phyloP scores from a whole-genome alignment of 2,113 vertebrate genomes.

The Steatornis caripensis region DNA sequence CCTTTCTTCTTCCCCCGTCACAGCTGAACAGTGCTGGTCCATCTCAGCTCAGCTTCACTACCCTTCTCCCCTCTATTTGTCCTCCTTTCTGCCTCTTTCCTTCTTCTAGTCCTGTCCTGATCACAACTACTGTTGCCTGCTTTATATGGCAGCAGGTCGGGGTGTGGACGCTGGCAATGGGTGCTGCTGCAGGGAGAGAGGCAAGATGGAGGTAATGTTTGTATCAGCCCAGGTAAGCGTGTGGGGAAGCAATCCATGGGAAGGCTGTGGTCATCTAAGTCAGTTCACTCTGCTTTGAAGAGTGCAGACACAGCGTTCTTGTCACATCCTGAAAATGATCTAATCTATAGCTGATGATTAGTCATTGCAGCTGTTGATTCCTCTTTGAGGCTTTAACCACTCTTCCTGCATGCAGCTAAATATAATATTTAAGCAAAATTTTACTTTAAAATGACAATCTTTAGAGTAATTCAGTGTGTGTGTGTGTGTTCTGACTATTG shows the following conservation, averaged over 20 bases:
- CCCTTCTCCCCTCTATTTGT: neutral
- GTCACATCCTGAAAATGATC: neutral
- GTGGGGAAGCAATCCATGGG: neutral
- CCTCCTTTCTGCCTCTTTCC: neutral
- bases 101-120: neutral
- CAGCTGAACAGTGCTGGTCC: neutral
- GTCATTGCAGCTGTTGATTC: neutral
- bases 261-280: neutral
- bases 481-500: neutral
- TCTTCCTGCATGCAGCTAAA: neutral
- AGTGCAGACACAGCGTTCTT: neutral
- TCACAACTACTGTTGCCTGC: neutral
- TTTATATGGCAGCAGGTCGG: neutral
- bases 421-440: neutral
- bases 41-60: neutral
- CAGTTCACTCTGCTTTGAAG: neutral
- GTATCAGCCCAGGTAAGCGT: neutral
- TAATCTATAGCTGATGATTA: neutral
- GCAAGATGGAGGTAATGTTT: rapidly evolving
- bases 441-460: neutral
- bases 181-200: neutral
- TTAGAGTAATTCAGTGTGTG: neutral
- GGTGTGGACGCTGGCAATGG: neutral
- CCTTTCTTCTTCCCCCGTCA: neutral
- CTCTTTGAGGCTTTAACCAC: neutral